phyloP scores from a whole-genome alignment of 2,797 vertebrate genomes.

The Lagodon rhomboides region DNA sequence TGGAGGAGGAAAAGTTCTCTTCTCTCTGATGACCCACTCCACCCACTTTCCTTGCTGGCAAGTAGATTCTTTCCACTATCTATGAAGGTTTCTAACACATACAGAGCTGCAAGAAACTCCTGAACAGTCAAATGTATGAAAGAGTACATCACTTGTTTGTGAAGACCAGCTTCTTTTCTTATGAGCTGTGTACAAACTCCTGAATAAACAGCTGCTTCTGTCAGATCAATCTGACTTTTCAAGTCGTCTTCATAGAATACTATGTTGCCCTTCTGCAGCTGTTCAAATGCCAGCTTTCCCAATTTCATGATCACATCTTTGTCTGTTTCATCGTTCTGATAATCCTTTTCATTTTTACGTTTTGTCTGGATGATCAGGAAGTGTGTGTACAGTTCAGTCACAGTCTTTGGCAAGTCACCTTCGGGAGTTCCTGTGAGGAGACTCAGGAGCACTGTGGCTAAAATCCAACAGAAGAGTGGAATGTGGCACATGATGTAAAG shows the following conservation, averaged over 20 bases:
- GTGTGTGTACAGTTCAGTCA: conserved; percentile 50
- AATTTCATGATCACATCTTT: conserved; percentile 35
- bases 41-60: background rate
- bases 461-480: conserved; percentile 42
- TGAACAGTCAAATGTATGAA: conserved; percentile 50
- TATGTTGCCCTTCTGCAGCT: conserved; percentile 16
- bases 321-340: conserved; percentile 10
- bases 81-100: conserved; percentile 36
- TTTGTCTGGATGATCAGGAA: conserved; percentile 45
- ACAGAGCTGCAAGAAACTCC: conserved; percentile 4
- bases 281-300: conserved; percentile 52
- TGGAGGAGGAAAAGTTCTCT: conserved; percentile 1
- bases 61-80: conserved; percentile 1
- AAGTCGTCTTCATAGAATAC: conserved; percentile 19
- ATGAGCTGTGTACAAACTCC: conserved; percentile 49
- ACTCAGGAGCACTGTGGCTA: conserved; percentile 8
- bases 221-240: conserved; percentile 14
- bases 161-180: conserved; percentile 28
- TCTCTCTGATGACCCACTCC: background rate
- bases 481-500: conserved; percentile 53
- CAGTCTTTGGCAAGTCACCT: conserved; percentile 28
- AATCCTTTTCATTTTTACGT: conserved; percentile 23
- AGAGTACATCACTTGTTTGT: conserved; percentile 28
- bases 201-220: conserved; percentile 34
- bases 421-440: background rate